These are phyloP conservation scores for Nasua narica DNA, from an alignment of 2,797 vertebrate species.

Conservation along the genomic window DNA sequence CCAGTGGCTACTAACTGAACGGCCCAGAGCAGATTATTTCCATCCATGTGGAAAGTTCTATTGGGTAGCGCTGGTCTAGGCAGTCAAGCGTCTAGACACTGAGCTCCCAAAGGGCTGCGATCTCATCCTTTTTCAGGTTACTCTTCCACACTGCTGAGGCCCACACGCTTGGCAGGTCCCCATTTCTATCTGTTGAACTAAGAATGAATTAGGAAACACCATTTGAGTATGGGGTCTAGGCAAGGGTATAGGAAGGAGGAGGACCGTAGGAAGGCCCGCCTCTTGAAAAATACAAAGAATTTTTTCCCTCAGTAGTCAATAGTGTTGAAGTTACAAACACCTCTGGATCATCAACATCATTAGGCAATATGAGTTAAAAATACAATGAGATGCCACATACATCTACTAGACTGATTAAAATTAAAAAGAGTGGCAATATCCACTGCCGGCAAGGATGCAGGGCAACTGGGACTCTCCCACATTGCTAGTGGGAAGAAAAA, in stretches of 20 bases:
- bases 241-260: background rate
- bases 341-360: background rate
- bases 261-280: background rate
- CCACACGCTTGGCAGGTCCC: background rate
- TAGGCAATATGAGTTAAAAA: background rate
- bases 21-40: background rate
- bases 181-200: background rate
- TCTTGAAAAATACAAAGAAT: background rate
- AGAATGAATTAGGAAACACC: background rate
- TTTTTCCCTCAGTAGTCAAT: background rate
- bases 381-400: background rate
- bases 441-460: background rate
- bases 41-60: background rate
- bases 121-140: background rate
- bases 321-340: slow-evolving; percentile 1
- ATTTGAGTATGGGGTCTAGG: background rate
- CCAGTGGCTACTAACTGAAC: background rate
- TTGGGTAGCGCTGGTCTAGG: fast-evolving
- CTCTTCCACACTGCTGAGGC: background rate
- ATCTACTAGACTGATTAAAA: background rate
- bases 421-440: background rate
- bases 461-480: no score
- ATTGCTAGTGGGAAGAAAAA: background rate
- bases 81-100: background rate
- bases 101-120: background rate